phyloP scores from a whole-genome alignment of 2,797 vertebrate genomes.

The Margarornis squamiger region DNA sequence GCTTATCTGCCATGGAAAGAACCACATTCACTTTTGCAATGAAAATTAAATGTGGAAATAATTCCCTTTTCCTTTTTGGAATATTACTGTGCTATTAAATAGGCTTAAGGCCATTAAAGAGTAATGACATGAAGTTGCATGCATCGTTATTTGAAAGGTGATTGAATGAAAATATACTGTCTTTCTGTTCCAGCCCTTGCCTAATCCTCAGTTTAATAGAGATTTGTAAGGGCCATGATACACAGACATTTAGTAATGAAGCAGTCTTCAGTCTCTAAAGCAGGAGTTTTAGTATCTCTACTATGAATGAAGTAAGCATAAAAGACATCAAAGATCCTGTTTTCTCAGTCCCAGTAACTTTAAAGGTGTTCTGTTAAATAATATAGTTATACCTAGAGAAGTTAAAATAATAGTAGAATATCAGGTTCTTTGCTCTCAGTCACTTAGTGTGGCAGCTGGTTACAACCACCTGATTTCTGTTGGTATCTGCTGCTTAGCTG shows the following conservation, averaged over 20 bases:
- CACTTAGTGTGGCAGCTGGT: neutral
- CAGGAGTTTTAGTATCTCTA: neutral
- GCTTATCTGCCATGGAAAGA: slow-evolving; percentile 49
- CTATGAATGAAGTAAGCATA: neutral
- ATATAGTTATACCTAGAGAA: neutral
- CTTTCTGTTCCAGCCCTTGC: slow-evolving; percentile 59
- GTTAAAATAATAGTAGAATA: neutral
- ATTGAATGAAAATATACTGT: slow-evolving; percentile 72
- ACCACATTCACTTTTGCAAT: slow-evolving; percentile 61
- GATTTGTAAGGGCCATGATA: slow-evolving; percentile 19
- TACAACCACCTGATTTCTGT: neutral
- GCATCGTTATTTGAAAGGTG: slow-evolving; percentile 77
- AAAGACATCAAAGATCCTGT: neutral
- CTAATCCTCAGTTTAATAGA: slow-evolving; percentile 66
- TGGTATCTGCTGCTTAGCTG: neutral
- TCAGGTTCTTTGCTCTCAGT: neutral
- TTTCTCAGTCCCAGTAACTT: neutral
- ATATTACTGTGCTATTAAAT: slow-evolving; percentile 79
- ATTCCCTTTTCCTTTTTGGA: slow-evolving; percentile 73
- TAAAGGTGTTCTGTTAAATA: neutral
- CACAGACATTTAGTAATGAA: slow-evolving; percentile 50
- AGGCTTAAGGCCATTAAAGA: slow-evolving; percentile 76
- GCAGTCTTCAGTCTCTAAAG: slow-evolving; percentile 39
- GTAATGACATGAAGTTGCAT: slow-evolving; percentile 75
- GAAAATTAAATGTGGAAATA: slow-evolving; percentile 78